These are phyloP conservation scores for Hemistola chrysoprasaria DNA, from an alignment of 2,888 invertebrate genomes.

Conservation along the genomic window DNA sequence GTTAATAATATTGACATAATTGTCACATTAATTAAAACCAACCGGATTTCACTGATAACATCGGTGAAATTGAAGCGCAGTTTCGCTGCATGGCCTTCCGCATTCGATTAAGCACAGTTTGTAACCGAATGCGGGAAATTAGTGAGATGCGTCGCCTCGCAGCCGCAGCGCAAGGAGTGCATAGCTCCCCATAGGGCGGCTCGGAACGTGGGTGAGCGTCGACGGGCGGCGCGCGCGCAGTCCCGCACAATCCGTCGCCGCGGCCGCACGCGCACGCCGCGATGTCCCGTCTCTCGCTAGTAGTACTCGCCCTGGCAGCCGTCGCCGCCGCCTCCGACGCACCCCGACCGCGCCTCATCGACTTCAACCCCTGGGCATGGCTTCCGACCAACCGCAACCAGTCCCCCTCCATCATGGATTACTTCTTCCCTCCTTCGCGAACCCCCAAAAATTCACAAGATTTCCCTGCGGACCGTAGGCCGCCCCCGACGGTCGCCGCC, in stretches of 20 bases:
- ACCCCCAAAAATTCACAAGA: slow-evolving; percentile 76
- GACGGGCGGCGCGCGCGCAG: slow-evolving; percentile 66
- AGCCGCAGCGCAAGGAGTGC: slow-evolving; percentile 45
- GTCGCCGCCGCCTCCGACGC: slow-evolving; percentile 55
- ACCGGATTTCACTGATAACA: background rate
- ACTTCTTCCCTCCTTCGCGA: slow-evolving; percentile 76
- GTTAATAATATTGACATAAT: too few relatives aligned
- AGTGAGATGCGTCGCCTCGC: slow-evolving; percentile 3
- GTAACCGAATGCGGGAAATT: slow-evolving; percentile 18
- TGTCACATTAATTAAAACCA: too few relatives aligned
- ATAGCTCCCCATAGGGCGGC: slow-evolving; percentile 54
- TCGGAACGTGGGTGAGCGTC: slow-evolving; percentile 59
- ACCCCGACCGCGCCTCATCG: slow-evolving; percentile 67
- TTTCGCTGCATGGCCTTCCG: slow-evolving; percentile 6
- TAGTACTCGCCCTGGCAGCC: slow-evolving; percentile 67
- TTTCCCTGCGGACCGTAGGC: slow-evolving; percentile 66
- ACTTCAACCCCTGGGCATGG: slow-evolving; percentile 78
- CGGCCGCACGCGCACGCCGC: slow-evolving; percentile 73
- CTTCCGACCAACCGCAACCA: slow-evolving; percentile 63
- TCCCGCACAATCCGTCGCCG: slow-evolving; percentile 73
- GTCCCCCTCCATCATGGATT: slow-evolving; percentile 77
- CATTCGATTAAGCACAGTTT: slow-evolving; percentile 13
- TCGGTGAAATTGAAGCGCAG: slow-evolving; percentile 7
- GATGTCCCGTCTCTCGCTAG: slow-evolving; percentile 64
- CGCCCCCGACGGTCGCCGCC: slow-evolving; percentile 48